Percentiles rank a stretch among this genome's conserved stretches.
These are phyloP conservation scores for Lerema accius DNA, from an alignment of 1,140 invertebrate species.

Conservation along the genomic window DNA sequence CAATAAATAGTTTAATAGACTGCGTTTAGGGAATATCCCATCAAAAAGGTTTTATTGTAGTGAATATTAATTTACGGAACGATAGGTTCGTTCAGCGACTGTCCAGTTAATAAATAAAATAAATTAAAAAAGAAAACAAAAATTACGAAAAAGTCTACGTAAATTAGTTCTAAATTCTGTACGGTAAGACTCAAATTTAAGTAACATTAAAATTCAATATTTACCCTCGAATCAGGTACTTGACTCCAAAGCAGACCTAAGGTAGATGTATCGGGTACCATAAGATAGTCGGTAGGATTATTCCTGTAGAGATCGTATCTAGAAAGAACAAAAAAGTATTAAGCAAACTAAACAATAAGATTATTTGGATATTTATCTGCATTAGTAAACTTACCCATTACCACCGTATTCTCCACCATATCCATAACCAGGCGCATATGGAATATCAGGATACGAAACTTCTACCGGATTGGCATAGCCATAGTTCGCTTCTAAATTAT, in stretches of 20 bases:
- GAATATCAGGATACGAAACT: constrained; percentile 69
- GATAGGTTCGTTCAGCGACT: no score
- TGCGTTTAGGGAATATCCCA: no score
- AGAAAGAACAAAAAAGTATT: constrained; percentile 53
- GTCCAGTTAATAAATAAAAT: no score
- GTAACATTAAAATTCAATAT: neutral
- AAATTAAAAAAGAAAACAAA: no score
- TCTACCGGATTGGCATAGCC: constrained; percentile 52
- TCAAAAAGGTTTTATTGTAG: constrained; percentile 13
- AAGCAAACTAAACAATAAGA: no score
- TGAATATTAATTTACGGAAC: no score
- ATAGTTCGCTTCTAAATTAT: constrained; percentile 49
- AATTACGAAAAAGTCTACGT: no score
- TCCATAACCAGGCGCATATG: constrained; percentile 68
- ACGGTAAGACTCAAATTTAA: no score
- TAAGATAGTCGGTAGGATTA: constrained; percentile 49
- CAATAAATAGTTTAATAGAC: no score
- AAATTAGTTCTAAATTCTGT: no score
- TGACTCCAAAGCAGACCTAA: constrained; percentile 69
- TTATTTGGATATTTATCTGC: no score
- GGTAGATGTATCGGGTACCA: constrained; percentile 67
- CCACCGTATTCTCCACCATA: constrained; percentile 57
- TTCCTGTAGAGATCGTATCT: constrained; percentile 67
- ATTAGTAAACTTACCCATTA: constrained; percentile 58
- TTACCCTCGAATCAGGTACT: constrained; percentile 68